Conservation (phyloP, 2,113 vertebrate genomes). For the Saguinus midas region DNA sequence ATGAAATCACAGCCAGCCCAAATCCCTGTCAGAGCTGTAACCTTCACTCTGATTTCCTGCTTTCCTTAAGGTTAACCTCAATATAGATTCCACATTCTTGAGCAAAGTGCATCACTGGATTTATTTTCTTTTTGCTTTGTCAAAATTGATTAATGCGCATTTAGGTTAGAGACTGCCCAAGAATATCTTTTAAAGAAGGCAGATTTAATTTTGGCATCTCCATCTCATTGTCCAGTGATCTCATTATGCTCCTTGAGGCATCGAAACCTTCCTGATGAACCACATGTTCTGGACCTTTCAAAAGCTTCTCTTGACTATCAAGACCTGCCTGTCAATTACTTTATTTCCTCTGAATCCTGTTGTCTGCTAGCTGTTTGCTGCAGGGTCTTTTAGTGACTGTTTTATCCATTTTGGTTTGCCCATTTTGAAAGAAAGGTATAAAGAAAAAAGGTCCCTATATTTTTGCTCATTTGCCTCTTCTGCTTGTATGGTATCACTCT, state of each 20-base stretch:
- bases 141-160: slow-evolving; percentile 77
- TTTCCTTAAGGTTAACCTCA: slow-evolving; percentile 78
- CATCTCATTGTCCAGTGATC: neutral
- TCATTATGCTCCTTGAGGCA: neutral
- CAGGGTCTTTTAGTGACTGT: neutral
- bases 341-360: neutral
- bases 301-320: neutral
- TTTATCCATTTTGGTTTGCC: neutral
- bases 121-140: slow-evolving; percentile 86
- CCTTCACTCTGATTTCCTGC: slow-evolving; percentile 70
- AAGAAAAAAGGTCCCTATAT: neutral
- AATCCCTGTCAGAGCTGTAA: slow-evolving; percentile 76
- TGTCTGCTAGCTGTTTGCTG: neutral
- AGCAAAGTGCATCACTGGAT: slow-evolving; percentile 77
- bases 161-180: neutral
- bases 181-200: neutral
- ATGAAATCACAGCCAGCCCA: slow-evolving; percentile 69
- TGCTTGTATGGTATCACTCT: neutral
- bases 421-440: neutral
- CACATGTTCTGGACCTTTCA: neutral
- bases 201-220: neutral
- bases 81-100: slow-evolving; percentile 73
- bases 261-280: neutral
- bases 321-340: neutral
- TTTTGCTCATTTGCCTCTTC: neutral